These are phyloP conservation scores for Dipodomys merriami DNA, from an alignment of 2,113 vertebrate species.

Conservation along the genomic window DNA sequence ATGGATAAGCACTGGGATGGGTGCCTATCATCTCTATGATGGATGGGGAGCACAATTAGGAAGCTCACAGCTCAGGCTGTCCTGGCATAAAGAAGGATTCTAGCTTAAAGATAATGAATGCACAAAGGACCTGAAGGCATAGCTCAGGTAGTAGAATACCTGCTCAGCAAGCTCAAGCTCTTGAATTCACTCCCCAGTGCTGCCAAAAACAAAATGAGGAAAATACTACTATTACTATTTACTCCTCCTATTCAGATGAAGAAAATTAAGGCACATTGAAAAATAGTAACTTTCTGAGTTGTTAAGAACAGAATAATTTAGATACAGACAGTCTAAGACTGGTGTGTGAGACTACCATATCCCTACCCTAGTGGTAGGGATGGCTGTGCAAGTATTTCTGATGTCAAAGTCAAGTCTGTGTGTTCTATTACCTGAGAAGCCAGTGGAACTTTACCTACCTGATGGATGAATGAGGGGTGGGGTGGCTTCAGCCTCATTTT, in stretches of 20 bases:
- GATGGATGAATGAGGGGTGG: fast-evolving
- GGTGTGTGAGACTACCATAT: neutral
- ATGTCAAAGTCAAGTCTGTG: neutral
- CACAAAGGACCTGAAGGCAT: no score
- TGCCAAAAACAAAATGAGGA: neutral
- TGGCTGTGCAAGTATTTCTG: neutral
- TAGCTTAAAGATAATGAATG: no score
- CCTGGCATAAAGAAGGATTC: no score
- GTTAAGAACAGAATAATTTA: neutral
- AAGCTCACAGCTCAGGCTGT: no score
- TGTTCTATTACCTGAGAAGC: neutral
- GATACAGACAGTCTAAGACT: neutral
- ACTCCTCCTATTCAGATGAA: neutral
- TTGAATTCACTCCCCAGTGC: no score
- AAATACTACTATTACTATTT: neutral
- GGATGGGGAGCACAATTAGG: no score
- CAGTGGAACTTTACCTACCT: neutral
- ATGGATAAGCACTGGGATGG: no score
- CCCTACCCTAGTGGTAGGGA: neutral
- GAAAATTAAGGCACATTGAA: neutral
- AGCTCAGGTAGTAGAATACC: no score
- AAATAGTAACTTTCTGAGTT: neutral
- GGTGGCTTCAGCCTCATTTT: neutral
- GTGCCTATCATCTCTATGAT: no score
- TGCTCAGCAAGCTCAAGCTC: no score